phyloP scores from a whole-genome alignment of 1,140 invertebrate genomes.

The Delia radicum region DNA sequence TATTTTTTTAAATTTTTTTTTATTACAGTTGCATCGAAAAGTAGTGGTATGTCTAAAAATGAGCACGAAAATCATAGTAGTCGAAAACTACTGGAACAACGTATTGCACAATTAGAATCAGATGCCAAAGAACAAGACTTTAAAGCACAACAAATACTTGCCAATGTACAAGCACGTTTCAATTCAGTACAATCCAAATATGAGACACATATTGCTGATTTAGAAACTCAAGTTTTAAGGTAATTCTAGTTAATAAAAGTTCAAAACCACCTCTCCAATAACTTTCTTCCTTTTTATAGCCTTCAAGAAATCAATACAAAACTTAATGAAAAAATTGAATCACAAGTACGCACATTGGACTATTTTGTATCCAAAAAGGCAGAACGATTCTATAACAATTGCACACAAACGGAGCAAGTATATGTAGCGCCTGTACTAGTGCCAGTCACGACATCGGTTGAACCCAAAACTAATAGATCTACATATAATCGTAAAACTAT shows the following conservation, averaged over 20 bases:
- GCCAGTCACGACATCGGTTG: conserved; percentile 18
- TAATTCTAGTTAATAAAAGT: conserved; percentile 28
- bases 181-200: conserved; percentile 75
- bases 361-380: conserved; percentile 46
- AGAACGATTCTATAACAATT: conserved; percentile 48
- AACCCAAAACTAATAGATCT: conserved; percentile 34
- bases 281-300: conserved; percentile 34
- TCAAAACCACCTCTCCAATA: background rate
- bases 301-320: conserved; percentile 61
- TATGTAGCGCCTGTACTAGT: background rate
- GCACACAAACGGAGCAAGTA: conserved; percentile 47
- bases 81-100: conserved; percentile 68
- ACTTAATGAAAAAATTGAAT: conserved; percentile 60
- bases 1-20: background rate
- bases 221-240: conserved; percentile 67
- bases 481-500: background rate
- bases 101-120: conserved; percentile 67
- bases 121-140: conserved; percentile 69
- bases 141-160: conserved; percentile 67
- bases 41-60: conserved; percentile 58
- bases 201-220: conserved; percentile 69
- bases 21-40: conserved; percentile 45
- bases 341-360: conserved; percentile 51
- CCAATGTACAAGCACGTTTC: conserved; percentile 72
- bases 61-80: conserved; percentile 59